Evolutionary conservation across 92 coral and sea anemone genomes (phyloP).

Genomic region (Blastomussa wellsi): DNA sequence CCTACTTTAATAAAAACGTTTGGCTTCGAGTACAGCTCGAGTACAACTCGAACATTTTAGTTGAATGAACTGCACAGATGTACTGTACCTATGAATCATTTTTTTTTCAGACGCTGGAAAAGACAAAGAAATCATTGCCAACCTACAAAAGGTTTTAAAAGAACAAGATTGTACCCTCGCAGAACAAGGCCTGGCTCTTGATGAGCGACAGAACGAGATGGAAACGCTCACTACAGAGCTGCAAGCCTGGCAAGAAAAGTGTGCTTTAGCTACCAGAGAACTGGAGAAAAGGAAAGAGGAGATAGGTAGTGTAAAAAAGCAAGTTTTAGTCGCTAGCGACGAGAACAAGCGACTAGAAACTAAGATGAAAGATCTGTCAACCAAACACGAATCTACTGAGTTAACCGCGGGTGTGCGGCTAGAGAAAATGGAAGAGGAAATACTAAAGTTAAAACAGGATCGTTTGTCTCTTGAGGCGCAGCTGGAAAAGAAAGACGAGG

Average conservation of each 20-base stretch:
- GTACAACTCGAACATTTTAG: neutral
- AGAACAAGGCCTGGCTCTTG: conserved; percentile 70
- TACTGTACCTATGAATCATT: neutral
- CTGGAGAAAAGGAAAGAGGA: conserved; percentile 56
- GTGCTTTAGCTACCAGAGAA: conserved; percentile 33
- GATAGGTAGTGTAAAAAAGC: conserved; percentile 16
- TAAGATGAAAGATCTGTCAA: neutral
- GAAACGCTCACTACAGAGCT: conserved; percentile 56
- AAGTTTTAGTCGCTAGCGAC: neutral
- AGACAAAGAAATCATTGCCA: conserved; percentile 36
- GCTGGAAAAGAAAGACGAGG: conserved; percentile 62
- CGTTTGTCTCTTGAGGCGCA: conserved; percentile 39
- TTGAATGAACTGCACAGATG: neutral
- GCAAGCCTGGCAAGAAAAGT: conserved; percentile 40
- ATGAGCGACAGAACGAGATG: conserved; percentile 65
- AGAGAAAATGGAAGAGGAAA: conserved; percentile 25
- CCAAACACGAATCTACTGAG: neutral
- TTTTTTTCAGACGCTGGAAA: conserved; percentile 51
- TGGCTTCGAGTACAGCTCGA: neutral
- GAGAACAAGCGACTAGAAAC: neutral
- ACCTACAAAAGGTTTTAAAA: conserved; percentile 46
- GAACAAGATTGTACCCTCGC: conserved; percentile 61
- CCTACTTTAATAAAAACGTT: too few relatives aligned
- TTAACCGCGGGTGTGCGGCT: neutral
- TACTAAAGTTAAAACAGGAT: conserved; percentile 13